phyloP scores from a whole-genome alignment of 2,797 vertebrate genomes.

The Typhlichthys subterraneus region DNA sequence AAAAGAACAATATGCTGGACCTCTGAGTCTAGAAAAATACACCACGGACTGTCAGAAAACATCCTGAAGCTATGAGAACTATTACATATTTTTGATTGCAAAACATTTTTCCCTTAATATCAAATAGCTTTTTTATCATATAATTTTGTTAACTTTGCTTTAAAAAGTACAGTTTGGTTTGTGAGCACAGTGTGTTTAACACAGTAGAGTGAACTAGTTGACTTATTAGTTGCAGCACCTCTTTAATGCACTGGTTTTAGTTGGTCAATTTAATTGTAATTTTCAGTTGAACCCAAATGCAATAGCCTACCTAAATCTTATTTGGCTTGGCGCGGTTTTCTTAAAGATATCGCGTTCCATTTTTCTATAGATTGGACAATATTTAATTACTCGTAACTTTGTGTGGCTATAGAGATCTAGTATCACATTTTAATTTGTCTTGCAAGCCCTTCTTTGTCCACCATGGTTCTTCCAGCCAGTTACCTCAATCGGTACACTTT shows the following conservation, averaged over 20 bases:
- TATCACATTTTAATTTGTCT: conserved; percentile 61
- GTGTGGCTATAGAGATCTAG: conserved; percentile 54
- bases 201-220: too few species aligned
- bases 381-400: conserved; percentile 50
- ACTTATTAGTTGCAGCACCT: too few species aligned
- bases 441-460: conserved; percentile 42
- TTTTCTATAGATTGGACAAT: conserved; percentile 43
- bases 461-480: conserved; percentile 34
- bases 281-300: conserved; percentile 10
- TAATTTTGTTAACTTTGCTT: too few species aligned
- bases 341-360: conserved; percentile 40
- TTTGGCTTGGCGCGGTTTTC: conserved; percentile 40
- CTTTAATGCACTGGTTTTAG: too few species aligned
- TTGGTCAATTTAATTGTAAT: not conserved
- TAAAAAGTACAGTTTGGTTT: too few species aligned
- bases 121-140: too few species aligned
- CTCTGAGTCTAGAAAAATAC: conserved; percentile 39
- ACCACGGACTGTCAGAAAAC: conserved; percentile 13
- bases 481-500: conserved; percentile 25
- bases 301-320: not conserved
- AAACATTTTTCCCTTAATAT: not conserved
- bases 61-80: not conserved
- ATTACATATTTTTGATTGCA: conserved; percentile 6
- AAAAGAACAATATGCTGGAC: conserved; percentile 32
- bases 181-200: too few species aligned